Conservation (phyloP, 2,797 vertebrate genomes). For the Manis javanica region DNA sequence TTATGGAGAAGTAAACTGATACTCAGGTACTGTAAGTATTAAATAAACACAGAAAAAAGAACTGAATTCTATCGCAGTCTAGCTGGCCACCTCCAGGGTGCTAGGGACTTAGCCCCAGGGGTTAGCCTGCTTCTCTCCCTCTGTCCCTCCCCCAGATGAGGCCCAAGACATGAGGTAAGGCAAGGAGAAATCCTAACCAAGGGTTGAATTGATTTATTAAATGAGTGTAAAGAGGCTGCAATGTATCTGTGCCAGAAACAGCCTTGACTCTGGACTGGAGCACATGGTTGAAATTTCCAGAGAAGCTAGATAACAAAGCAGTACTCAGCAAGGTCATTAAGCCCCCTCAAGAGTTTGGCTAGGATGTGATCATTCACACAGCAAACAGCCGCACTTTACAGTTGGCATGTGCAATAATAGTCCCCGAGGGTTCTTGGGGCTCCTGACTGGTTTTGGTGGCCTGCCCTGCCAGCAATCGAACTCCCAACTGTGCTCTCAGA, state of each 20-base stretch:
- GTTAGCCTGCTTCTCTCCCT: background rate
- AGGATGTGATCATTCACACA: background rate
- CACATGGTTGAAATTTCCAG: background rate
- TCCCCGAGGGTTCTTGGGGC: background rate
- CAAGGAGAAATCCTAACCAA: background rate
- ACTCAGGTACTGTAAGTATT: background rate
- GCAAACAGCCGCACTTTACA: background rate
- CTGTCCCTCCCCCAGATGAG: background rate
- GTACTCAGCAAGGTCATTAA: background rate
- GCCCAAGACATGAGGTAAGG: background rate
- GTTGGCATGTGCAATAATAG: rapidly evolving
- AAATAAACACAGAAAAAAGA: background rate
- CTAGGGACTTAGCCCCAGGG: background rate
- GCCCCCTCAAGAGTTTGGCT: background rate
- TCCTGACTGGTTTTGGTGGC: background rate
- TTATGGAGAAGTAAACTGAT: background rate
- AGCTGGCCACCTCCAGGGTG: rapidly evolving
- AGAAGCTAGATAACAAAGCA: background rate
- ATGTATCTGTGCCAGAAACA: background rate
- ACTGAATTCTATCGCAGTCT: background rate
- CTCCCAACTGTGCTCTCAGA: background rate
- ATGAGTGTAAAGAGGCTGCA: background rate
- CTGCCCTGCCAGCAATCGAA: background rate
- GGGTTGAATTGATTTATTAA: background rate
- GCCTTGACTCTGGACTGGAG: background rate